These are phyloP conservation scores for Strigamia maritima DNA, from an alignment of 2,888 invertebrate genomes.

Conservation along the genomic window DNA sequence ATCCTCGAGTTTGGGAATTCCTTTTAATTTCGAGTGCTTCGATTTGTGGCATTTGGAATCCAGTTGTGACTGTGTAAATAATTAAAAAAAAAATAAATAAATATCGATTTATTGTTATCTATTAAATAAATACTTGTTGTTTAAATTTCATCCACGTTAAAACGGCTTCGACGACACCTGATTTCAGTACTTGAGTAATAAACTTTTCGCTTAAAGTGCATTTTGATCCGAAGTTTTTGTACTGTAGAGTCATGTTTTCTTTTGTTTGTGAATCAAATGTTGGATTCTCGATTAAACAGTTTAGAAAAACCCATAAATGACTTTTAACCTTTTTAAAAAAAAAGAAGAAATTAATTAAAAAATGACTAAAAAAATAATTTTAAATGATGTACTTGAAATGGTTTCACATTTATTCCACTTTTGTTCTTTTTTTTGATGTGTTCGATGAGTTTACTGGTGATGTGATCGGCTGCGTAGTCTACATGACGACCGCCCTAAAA, in stretches of 20 bases:
- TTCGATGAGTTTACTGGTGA: slow-evolving; percentile 84
- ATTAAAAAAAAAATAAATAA: slow-evolving; percentile 33
- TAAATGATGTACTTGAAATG: slow-evolving; percentile 64
- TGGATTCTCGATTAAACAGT: slow-evolving; percentile 96
- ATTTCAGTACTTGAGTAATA: slow-evolving; percentile 64
- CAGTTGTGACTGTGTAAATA: slow-evolving; percentile 61
- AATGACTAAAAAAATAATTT: not conserved
- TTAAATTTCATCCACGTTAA: slow-evolving; percentile 95
- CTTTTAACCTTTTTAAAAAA: slow-evolving; percentile 65
- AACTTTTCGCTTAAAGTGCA: slow-evolving; percentile 86
- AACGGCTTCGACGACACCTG: slow-evolving; percentile 88
- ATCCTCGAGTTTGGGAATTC: slow-evolving; percentile 93
- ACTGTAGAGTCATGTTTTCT: slow-evolving; percentile 95
- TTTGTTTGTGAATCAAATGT: slow-evolving; percentile 99
- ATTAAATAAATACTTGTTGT: slow-evolving; percentile 61
- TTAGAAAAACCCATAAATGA: slow-evolving; percentile 97
- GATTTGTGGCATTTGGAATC: slow-evolving; percentile 80
- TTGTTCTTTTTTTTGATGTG: slow-evolving; percentile 82
- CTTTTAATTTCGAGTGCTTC: slow-evolving; percentile 84
- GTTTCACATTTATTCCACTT: slow-evolving; percentile 82
- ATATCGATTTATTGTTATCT: not conserved
- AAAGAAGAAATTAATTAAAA: not conserved
- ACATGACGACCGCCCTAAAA: slow-evolving; percentile 87
- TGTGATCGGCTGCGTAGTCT: slow-evolving; percentile 85
- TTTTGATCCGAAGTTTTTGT: slow-evolving; percentile 93